These are phyloP conservation scores for Rattus rattus DNA, from an alignment of 2,113 vertebrate species.

Conservation along the genomic window DNA sequence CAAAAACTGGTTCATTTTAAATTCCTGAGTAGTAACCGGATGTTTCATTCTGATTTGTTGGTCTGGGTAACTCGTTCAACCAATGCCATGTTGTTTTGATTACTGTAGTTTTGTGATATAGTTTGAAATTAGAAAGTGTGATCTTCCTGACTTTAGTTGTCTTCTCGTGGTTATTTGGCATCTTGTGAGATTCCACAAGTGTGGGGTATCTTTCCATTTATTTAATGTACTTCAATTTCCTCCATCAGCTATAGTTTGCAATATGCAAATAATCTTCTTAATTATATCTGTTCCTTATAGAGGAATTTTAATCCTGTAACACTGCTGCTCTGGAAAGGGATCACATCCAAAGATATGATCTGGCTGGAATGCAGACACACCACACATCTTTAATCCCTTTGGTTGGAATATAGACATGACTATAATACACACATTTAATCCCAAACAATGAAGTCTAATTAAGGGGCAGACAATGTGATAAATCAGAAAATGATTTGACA, in stretches of 20 bases:
- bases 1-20: not conserved
- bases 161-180: not conserved
- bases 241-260: not conserved
- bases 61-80: not conserved
- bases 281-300: not conserved
- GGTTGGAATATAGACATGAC: too few species aligned
- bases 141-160: not conserved
- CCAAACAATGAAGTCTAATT: too few species aligned
- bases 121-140: not conserved
- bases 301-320: too few species aligned
- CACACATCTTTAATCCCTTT: too few species aligned
- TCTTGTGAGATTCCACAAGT: not conserved
- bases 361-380: too few species aligned
- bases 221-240: not conserved
- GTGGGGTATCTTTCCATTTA: not conserved
- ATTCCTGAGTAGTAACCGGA: too few species aligned
- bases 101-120: not conserved
- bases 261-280: not conserved
- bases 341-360: too few species aligned
- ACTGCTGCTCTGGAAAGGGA: too few species aligned
- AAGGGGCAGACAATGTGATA: too few species aligned
- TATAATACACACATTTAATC: too few species aligned
- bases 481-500: too few species aligned
- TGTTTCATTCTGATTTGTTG: not conserved
- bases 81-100: not conserved